A percentile compares a stretch with the other conserved stretches of the same genome.
These are phyloP conservation scores for Zophobas atratus DNA, from an alignment of 1,140 invertebrate species.

Conservation along the genomic window DNA sequence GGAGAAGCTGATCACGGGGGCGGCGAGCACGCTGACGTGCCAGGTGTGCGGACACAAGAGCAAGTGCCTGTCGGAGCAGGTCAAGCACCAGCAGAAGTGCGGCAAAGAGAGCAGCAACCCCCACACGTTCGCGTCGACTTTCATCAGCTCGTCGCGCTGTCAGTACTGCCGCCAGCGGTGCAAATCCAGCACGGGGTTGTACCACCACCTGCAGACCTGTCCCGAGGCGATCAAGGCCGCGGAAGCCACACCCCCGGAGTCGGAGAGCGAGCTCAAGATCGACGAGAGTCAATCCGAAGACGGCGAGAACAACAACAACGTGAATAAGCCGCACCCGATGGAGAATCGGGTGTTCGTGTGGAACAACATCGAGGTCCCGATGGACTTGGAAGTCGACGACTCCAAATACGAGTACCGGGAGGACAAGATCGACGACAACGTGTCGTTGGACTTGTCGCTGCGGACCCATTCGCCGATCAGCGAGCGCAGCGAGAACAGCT, in stretches of 20 bases:
- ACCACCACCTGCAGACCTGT: slow-evolving; percentile 82
- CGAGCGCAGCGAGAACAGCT: slow-evolving; percentile 62
- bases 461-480: slow-evolving; percentile 63
- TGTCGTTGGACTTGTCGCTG: slow-evolving; percentile 62
- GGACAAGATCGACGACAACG: slow-evolving; percentile 63
- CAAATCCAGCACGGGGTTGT: slow-evolving; percentile 84
- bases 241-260: slow-evolving; percentile 53
- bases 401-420: slow-evolving; percentile 66
- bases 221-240: slow-evolving; percentile 69
- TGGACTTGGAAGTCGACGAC: slow-evolving; percentile 66
- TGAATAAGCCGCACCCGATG: slow-evolving; percentile 77
- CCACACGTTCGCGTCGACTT: slow-evolving; percentile 63
- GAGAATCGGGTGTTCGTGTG: slow-evolving; percentile 85
- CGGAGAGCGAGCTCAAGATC: slow-evolving; percentile 66
- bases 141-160: slow-evolving; percentile 83
- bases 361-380: slow-evolving; percentile 73
- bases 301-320: slow-evolving; percentile 60
- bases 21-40: slow-evolving; percentile 75
- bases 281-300: slow-evolving; percentile 60
- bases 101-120: slow-evolving; percentile 69
- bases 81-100: slow-evolving; percentile 82
- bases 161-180: slow-evolving; percentile 88
- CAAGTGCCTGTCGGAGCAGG: slow-evolving; percentile 87
- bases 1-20: slow-evolving; percentile 76
- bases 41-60: slow-evolving; percentile 84